phyloP scores from a whole-genome alignment of 1,140 invertebrate species.

The Brachionus koreanus region DNA sequence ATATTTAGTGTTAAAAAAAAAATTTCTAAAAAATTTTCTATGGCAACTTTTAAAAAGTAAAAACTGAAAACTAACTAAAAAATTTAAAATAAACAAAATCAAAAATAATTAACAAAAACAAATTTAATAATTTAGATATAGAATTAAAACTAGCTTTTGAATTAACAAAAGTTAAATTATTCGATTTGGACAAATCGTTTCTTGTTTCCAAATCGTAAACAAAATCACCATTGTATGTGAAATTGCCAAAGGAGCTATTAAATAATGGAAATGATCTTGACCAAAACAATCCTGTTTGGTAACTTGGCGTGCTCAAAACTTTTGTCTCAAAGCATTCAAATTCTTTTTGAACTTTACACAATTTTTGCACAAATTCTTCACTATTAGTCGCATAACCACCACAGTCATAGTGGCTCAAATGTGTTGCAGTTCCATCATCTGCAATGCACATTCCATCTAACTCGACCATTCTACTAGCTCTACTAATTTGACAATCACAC shows the following conservation, averaged over 20 bases:
- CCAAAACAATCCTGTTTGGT: not conserved
- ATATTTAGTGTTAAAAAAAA: not conserved
- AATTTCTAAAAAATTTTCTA: not conserved
- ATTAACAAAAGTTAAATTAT: not conserved
- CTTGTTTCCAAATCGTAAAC: not conserved
- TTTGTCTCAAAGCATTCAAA: not conserved
- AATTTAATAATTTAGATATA: not conserved
- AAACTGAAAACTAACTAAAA: not conserved
- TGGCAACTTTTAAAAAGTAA: too few species aligned
- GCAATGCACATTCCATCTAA: not conserved
- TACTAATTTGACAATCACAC: slow-evolving; percentile 11
- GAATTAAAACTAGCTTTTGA: not conserved
- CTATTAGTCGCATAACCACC: not conserved
- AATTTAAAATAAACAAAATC: not conserved
- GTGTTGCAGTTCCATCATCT: not conserved
- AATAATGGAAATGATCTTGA: slow-evolving; percentile 4
- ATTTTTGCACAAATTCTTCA: not conserved
- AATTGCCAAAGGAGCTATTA: not conserved
- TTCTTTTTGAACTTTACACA: not conserved
- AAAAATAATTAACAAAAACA: not conserved
- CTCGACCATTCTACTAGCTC: slow-evolving; percentile 1
- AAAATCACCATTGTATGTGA: not conserved
- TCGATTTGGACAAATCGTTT: not conserved
- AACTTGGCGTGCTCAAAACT: not conserved
- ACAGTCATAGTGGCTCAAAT: slow-evolving; percentile 22